These are phyloP conservation scores for Rhabdomys pumilio DNA, from an alignment of 2,797 vertebrate genomes.

Conservation along the genomic window DNA sequence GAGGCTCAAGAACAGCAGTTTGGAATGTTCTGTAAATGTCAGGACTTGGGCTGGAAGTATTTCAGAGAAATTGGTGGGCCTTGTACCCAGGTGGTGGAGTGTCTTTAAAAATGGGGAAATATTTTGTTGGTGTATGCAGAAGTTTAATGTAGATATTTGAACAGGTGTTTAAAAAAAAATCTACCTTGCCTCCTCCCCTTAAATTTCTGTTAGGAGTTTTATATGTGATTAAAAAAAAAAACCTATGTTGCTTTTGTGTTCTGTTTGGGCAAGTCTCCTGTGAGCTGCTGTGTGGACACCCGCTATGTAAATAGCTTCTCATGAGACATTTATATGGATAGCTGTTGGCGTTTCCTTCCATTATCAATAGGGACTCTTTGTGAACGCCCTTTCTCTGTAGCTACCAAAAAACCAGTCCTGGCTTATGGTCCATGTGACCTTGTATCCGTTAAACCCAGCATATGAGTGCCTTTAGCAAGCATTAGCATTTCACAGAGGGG, in stretches of 20 bases:
- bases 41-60: conserved; percentile 12
- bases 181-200: background rate
- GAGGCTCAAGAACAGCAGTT: background rate
- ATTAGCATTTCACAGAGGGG: conserved; percentile 74
- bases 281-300: conserved; percentile 27
- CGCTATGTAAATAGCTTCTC: conserved; percentile 72
- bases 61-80: conserved; percentile 12
- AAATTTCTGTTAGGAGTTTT: conserved; percentile 45
- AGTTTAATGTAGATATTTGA: conserved; percentile 47
- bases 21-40: background rate
- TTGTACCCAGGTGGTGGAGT: background rate
- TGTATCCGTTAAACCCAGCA: conserved; percentile 76
- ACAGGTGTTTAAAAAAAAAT: conserved; percentile 60
- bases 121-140: conserved; percentile 2
- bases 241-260: conserved; percentile 8
- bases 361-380: conserved; percentile 68
- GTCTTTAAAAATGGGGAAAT: conserved; percentile 36
- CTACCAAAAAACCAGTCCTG: conserved; percentile 78
- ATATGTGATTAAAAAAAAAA: conserved; percentile 24
- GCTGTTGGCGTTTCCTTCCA: conserved; percentile 61
- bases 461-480: conserved; percentile 85
- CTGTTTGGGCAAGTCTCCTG: background rate
- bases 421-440: conserved; percentile 71
- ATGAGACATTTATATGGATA: conserved; percentile 61
- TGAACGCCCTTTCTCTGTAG: conserved; percentile 77